Evolutionary conservation across 2,113 vertebrate species (phyloP), one percentile per base, ranked within the genome.

Genomic region (Hemiprocne comata): DNA sequence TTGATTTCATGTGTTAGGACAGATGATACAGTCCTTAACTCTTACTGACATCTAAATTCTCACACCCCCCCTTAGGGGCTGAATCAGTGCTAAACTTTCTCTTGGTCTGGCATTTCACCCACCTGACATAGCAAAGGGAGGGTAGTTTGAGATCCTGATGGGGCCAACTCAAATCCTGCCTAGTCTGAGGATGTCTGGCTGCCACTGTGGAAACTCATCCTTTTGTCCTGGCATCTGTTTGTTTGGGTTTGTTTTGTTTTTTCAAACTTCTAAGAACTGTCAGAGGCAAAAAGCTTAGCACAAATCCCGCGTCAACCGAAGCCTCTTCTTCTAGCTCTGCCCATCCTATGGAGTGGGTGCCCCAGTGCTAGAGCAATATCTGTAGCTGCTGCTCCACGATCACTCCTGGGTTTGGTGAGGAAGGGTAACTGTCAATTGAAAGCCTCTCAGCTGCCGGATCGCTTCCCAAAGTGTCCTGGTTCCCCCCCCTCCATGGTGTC

Each of bases 311-410:
- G 44, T 86, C 88, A 95, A 93, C 46, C 0, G 25, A 87, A 93
- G 85, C 73, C 76, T 90, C 64, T 75, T 57, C 88, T 89, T 87
- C 85, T 92, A 84, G 89, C 89, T 93, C 76, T 92, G 93, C 90
- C 94, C 90, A 0, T 90, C 92, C 92, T 92, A 85, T 90, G 90
- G 93, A 90, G 66, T 21, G 73, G 92, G 92, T 90, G 53, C 69
- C 90, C 76, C 92, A 61, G 24, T 93, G 87, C 80, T 93, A 26
- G 20, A 96, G 93, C 95, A 94, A 57, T 83, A 86, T 38, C 88
- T 0, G 0, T 71, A 89, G 93, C 76, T 88, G 93, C 94, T 96
- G 93, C 92, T 93, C 53, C 85, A 14, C 72, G 74, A 60, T 88
- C 92, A 81, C 85, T 83, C 34, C 20, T 24, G 69, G 38, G 44